Base-by-base conservation (phyloP, 2,113 vertebrate genomes). In the Nibea coibor region DNA sequence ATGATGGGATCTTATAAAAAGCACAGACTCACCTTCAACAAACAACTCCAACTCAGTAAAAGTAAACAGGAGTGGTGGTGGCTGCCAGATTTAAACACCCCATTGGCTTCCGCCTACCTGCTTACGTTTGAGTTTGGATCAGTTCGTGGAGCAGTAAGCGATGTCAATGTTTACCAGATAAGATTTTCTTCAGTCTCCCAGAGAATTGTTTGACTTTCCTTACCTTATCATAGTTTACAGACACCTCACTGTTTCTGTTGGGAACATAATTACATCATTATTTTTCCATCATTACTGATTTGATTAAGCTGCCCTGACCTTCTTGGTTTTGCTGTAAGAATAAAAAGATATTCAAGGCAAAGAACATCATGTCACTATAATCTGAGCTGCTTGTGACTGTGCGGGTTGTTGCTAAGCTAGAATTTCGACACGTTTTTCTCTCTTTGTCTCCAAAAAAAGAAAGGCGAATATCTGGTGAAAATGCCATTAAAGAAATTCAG, bases 11-110 rank as follows among this genome's bases (percentile, higher is more conserved):
- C 28, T 51, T 24, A 12, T 11, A 15, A 66, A 70, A 86, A 39
- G 75, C 87, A 73, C 73, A 54, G 48, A 84, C 87, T 82, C 74
- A 72, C 87, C 85, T 92, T 91, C 84, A 83, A 28, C 82, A 91
- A 84, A 82, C 72, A 83, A 28, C 53, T 69, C 51, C 22, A 58
- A 64, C 64, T 88, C 80, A 31, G 72, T 84, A 71, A 85, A 78
- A 72, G 45, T 51, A 74, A 86, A 90, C 75, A 64, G 61, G 15
- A 19, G 73, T 54, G 28, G 75, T 74, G 82, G 80, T 80, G 90
- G 78, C 88, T 66, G 67, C 73, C 78, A 81, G 47, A 70, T 73
- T 77, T 64, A 51, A 68, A 75, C 57, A 82, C 84, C 58, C 35
- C 84, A 42, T 83, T 88, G 86, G 80, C 71, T 78, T 76, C 63